A percentile compares a stretch with the other conserved stretches of the same genome.
These are phyloP conservation scores for Stictonetta naevosa DNA, from an alignment of 2,113 vertebrate species.

Conservation along the genomic window DNA sequence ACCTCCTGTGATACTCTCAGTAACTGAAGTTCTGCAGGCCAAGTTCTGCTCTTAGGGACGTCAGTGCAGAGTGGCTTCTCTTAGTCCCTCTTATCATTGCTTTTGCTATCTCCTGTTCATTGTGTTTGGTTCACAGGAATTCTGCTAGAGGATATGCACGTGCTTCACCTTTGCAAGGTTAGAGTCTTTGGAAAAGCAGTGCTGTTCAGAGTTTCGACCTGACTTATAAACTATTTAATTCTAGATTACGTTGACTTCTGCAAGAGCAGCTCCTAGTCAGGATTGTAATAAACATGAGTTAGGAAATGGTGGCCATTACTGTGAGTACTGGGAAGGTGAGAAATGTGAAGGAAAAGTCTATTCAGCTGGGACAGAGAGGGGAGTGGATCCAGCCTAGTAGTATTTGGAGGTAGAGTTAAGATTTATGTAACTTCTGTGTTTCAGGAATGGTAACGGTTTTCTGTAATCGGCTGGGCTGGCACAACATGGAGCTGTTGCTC, in stretches of 20 bases:
- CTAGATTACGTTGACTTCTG: neutral
- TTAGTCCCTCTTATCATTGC: neutral
- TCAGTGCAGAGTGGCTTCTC: neutral
- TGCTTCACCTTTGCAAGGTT: neutral
- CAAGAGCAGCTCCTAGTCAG: neutral
- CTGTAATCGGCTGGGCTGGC: constrained; percentile 93
- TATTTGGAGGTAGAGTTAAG: neutral
- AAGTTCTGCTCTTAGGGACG: neutral
- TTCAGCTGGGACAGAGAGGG: neutral
- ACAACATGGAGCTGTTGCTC: constrained; percentile 96
- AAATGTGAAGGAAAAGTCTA: neutral
- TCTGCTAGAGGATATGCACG: neutral
- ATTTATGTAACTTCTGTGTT: constrained; percentile 36
- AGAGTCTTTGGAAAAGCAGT: neutral
- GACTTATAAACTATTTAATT: neutral
- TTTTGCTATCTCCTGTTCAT: neutral
- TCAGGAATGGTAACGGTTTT: constrained; percentile 96
- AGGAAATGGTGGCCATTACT: neutral
- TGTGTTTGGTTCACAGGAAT: neutral
- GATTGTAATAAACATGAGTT: neutral
- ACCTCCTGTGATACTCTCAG: neutral
- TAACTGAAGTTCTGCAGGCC: neutral
- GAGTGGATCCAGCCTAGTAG: neutral
- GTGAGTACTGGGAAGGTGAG: neutral
- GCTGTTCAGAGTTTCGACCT: neutral